Percentiles rank a stretch among this genome's conserved stretches.
Conservation (phyloP, 35 echinoderm and acorn worm genomes). For the Chiridota heheva region DNA sequence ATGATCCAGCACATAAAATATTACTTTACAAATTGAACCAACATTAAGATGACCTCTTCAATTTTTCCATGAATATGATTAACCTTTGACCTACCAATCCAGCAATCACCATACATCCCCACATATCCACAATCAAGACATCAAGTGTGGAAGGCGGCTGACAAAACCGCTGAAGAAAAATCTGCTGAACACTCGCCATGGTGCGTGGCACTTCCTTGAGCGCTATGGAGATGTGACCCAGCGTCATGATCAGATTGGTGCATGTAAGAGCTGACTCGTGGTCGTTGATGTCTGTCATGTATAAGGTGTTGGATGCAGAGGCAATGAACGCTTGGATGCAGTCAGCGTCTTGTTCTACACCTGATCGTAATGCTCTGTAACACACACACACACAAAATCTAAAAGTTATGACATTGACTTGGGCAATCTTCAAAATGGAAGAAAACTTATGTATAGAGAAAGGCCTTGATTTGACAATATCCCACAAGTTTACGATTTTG, state of each 20-base stretch:
- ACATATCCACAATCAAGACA: slow-evolving; percentile 92
- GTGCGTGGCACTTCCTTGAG: slow-evolving; percentile 68
- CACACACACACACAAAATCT: not conserved
- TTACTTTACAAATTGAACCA: not conserved
- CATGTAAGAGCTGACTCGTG: slow-evolving; percentile 65
- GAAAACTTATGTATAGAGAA: too few relatives aligned
- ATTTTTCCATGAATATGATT: too few relatives aligned
- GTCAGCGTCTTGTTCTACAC: slow-evolving; percentile 69
- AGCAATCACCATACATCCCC: slow-evolving; percentile 84
- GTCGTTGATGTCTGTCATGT: slow-evolving; percentile 76
- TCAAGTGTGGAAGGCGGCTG: slow-evolving; percentile 81
- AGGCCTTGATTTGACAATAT: too few relatives aligned
- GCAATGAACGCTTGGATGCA: slow-evolving; percentile 97
- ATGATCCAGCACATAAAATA: too few relatives aligned
- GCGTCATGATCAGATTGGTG: slow-evolving; percentile 80
- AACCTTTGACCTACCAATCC: slow-evolving; percentile 79
- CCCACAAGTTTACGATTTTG: too few relatives aligned
- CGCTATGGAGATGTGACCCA: slow-evolving; percentile 81
- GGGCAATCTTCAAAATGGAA: too few relatives aligned
- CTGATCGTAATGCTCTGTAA: slow-evolving; percentile 72
- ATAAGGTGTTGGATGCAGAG: slow-evolving; percentile 83
- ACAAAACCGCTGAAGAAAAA: slow-evolving; percentile 86
- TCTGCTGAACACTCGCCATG: slow-evolving; percentile 82
- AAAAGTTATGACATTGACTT: too few relatives aligned
- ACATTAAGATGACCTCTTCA: not conserved